Percentiles rank a stretch among this genome's conserved stretches.
Evolutionary conservation across 2,113 vertebrate genomes (phyloP).

Genomic region (Pteropus alecto): DNA sequence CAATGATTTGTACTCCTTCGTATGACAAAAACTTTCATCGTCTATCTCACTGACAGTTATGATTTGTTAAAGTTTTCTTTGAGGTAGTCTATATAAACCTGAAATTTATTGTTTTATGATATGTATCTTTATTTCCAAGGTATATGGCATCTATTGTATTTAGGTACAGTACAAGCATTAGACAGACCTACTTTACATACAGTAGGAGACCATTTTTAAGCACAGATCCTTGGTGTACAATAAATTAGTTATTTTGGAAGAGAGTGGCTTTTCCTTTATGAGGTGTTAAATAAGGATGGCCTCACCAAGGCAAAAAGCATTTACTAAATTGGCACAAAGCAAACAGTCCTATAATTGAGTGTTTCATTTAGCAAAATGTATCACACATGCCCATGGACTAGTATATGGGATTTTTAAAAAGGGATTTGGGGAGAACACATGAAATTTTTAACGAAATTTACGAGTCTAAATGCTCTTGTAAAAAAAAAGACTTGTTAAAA

Average conservation of each 20-base stretch:
- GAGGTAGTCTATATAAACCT: slow-evolving; percentile 74
- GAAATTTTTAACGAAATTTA: slow-evolving; percentile 53
- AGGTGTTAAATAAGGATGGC: slow-evolving; percentile 70
- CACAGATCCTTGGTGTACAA: slow-evolving; percentile 59
- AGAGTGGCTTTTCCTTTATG: slow-evolving; percentile 71
- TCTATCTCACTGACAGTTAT: slow-evolving; percentile 80
- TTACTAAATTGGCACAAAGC: not conserved
- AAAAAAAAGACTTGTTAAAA: slow-evolving; percentile 13
- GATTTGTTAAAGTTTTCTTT: slow-evolving; percentile 81
- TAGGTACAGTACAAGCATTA: slow-evolving; percentile 48
- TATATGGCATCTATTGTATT: slow-evolving; percentile 52
- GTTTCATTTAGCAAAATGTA: slow-evolving; percentile 55
- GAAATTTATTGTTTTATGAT: slow-evolving; percentile 79
- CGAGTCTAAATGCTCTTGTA: slow-evolving; percentile 32
- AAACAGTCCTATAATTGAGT: slow-evolving; percentile 64
- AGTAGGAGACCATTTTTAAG: slow-evolving; percentile 66
- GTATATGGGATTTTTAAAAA: not conserved
- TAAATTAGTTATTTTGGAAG: slow-evolving; percentile 71
- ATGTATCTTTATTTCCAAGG: slow-evolving; percentile 80
- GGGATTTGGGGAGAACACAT: slow-evolving; percentile 7
- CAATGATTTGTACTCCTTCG: slow-evolving; percentile 82
- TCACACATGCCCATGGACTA: not conserved
- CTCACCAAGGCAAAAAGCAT: slow-evolving; percentile 38
- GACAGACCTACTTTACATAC: slow-evolving; percentile 51
- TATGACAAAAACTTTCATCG: slow-evolving; percentile 79